These are phyloP conservation scores for Lepisosteus osseus DNA, from an alignment of 2,113 vertebrate genomes.

Conservation along the genomic window DNA sequence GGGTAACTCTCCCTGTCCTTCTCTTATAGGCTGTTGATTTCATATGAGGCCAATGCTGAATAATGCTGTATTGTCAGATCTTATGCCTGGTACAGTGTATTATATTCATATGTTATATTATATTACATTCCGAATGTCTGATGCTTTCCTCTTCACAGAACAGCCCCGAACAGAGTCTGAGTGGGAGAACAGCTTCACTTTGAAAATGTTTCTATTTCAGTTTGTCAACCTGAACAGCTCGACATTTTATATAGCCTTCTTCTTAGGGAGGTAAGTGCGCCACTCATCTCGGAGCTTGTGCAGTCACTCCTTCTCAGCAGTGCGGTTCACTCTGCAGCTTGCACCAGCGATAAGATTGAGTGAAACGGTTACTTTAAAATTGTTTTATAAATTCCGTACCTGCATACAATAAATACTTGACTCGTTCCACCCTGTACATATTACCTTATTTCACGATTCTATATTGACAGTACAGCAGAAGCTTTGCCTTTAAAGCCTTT, in stretches of 20 bases:
- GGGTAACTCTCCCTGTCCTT: neutral
- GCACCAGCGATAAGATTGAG: too few relatives aligned
- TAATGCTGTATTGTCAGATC: slow-evolving; percentile 5
- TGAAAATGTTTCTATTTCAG: slow-evolving; percentile 99
- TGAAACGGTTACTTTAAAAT: too few relatives aligned
- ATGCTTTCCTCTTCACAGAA: slow-evolving; percentile 70
- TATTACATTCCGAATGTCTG: neutral
- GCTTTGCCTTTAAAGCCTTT: too few relatives aligned
- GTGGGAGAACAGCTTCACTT: slow-evolving; percentile 96
- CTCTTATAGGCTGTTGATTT: neutral
- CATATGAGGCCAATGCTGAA: slow-evolving; percentile 1
- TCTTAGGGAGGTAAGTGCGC: slow-evolving; percentile 82
- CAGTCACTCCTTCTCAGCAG: too few relatives aligned
- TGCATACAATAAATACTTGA: too few relatives aligned
- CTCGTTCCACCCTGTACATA: too few relatives aligned
- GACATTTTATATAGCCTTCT: slow-evolving; percentile 97
- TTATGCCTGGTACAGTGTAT: slow-evolving; percentile 27
- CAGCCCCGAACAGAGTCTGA: slow-evolving; percentile 93
- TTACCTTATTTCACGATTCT: too few relatives aligned
- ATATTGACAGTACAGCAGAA: too few relatives aligned
- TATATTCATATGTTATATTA: slow-evolving; percentile 37
- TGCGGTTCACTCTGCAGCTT: too few relatives aligned
- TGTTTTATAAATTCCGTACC: too few relatives aligned
- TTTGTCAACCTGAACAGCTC: slow-evolving; percentile 98
- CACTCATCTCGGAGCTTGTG: too few relatives aligned